Base-by-base conservation (phyloP, 2,888 invertebrate genomes). In the Apoda limacodes region DNA sequence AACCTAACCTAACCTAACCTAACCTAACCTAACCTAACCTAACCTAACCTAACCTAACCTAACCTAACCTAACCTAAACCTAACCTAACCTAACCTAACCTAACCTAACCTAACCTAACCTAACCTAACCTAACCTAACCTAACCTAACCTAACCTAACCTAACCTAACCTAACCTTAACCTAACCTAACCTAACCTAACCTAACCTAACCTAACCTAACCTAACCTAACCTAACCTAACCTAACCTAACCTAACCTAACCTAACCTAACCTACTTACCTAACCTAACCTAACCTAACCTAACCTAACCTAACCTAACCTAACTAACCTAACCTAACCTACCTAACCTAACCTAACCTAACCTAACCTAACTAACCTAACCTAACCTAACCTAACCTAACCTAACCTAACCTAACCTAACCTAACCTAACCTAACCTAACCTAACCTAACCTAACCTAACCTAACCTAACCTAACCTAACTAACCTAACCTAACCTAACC, bases 1-100 rank as follows among this genome's bases (percentile, higher is more conserved):
- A 34, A 35, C 34, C 34, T 34, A 30, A 30, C 35, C 35, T 28
- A 35, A 28, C 31, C 26, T 34, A 29, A 35, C 35, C 37, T 34
- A 35, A 32, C 40, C 35, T 39, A 41, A 41, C 38, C 42, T 35
- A 35, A 38, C 39, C 43, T 34, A 40, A 42, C 36, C 40, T 32
- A 28, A 42, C 39, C 39, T 36, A 34, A 36, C 40, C 39, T 34
- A 40, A 41, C 40, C 41, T 38, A 41, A 41, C 41, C 39, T 38
- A 42, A 35, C 46, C 40, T 37, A 46, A 37, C 48, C 42, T 34
- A 40, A 35, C 41, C 41, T 35, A 42, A n/a, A 41, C 45, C 45
- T 36, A 46, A 44, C 41, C 45, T 38, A 37, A 46, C 42, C 43
- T 43, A 43, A 45, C 47, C 45, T 40, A 44, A 45, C 50, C 43